These are phyloP conservation scores for Nyleta sp. DNA, from an alignment of 2,888 invertebrate genomes.

Conservation along the genomic window DNA sequence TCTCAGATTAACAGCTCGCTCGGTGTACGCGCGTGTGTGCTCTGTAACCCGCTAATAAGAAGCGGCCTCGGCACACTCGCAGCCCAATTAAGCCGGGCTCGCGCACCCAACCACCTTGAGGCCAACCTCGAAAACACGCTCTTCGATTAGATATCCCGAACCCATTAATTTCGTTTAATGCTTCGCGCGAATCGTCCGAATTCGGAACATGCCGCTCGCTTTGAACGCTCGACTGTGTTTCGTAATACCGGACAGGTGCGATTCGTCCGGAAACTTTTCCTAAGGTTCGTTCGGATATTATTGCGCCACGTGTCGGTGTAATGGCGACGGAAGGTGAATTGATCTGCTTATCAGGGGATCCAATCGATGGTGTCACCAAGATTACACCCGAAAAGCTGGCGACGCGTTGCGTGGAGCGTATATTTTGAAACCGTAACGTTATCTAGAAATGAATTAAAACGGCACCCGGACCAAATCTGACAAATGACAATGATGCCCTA, in stretches of 20 bases:
- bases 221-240: conserved; percentile 42
- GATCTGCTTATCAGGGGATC: no score
- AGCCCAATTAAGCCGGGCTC: conserved; percentile 80
- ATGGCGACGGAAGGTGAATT: no score
- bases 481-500: conserved; percentile 37
- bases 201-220: conserved; percentile 16
- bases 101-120: conserved; percentile 75
- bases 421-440: not conserved
- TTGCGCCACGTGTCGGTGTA: no score
- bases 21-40: conserved; percentile 74
- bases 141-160: conserved; percentile 77
- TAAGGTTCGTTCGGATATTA: not conserved
- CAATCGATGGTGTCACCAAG: no score
- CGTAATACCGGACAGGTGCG: conserved; percentile 50
- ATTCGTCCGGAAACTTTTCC: conserved; percentile 1
- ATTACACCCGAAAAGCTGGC: no score
- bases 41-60: conserved; percentile 81
- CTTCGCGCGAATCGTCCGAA: conserved; percentile 51
- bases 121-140: conserved; percentile 75
- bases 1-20: conserved; percentile 79
- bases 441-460: conserved; percentile 24
- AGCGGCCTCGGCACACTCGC: conserved; percentile 75
- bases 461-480: conserved; percentile 22
- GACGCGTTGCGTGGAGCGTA: no score
- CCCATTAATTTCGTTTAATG: conserved; percentile 76